These are phyloP conservation scores for Otis tarda DNA, from an alignment of 2,113 vertebrate species.

Conservation along the genomic window DNA sequence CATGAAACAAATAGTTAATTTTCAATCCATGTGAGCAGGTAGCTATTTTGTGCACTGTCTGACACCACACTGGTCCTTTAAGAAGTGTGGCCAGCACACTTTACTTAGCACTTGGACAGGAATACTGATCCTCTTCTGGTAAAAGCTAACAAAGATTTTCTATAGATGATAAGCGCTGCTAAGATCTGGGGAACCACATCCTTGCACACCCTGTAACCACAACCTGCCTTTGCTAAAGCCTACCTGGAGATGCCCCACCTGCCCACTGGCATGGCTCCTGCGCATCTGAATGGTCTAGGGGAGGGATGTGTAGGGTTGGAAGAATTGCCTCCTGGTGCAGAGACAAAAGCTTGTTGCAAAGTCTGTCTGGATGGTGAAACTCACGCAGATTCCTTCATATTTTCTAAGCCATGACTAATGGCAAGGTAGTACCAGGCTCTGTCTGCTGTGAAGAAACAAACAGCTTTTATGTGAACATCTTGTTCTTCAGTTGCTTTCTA, in stretches of 20 bases:
- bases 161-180: background rate
- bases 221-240: background rate
- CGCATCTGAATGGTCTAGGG: background rate
- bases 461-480: conserved; percentile 36
- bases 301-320: background rate
- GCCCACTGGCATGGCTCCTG: background rate
- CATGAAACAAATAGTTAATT: background rate
- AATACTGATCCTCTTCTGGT: background rate
- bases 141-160: background rate
- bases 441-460: background rate
- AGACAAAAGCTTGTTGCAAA: background rate
- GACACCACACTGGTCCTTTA: background rate
- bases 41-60: background rate
- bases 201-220: background rate
- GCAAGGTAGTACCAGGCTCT: background rate
- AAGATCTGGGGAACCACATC: background rate
- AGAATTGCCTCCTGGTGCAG: background rate
- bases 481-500: background rate
- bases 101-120: background rate
- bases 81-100: background rate
- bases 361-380: background rate
- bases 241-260: background rate
- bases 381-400: background rate
- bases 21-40: background rate
- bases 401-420: background rate